These are phyloP conservation scores for Caerostris darwini DNA, from an alignment of 1,140 invertebrate genomes.

Conservation along the genomic window DNA sequence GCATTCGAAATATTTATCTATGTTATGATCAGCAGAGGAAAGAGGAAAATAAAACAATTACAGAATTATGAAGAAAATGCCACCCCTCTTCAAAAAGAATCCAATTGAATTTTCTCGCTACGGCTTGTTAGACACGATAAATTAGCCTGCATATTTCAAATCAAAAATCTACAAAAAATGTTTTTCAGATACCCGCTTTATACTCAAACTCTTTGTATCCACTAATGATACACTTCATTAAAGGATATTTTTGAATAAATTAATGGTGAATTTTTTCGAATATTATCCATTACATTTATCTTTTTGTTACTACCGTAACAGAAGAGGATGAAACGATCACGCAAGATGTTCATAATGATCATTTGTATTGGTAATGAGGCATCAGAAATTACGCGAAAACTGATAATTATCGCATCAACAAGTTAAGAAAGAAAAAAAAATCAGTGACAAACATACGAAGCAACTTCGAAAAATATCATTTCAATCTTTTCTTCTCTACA, in stretches of 20 bases:
- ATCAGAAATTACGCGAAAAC: slow-evolving; percentile 60
- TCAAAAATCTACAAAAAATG: neutral
- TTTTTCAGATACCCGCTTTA: neutral
- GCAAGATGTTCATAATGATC: slow-evolving; percentile 41
- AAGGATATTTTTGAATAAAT: slow-evolving; percentile 37
- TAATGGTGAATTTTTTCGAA: slow-evolving; percentile 8
- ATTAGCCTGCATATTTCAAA: neutral
- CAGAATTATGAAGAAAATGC: neutral
- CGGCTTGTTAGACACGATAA: slow-evolving; percentile 9
- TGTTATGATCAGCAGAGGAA: neutral
- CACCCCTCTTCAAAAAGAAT: neutral
- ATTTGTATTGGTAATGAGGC: slow-evolving; percentile 44
- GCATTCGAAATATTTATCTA: neutral
- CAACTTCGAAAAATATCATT: slow-evolving; percentile 57
- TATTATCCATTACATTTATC: slow-evolving; percentile 26
- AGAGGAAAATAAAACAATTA: neutral
- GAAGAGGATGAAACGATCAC: neutral
- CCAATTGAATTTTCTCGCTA: neutral
- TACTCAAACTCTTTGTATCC: neutral
- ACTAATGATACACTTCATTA: slow-evolving; percentile 31
- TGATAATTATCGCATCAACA: slow-evolving; percentile 66
- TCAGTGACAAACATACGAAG: neutral
- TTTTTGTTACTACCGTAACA: neutral
- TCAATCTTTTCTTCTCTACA: neutral
- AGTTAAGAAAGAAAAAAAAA: slow-evolving; percentile 44